These are phyloP conservation scores for Hyposmocoma kahamanoa DNA, from an alignment of 1,140 invertebrate genomes.

Conservation along the genomic window DNA sequence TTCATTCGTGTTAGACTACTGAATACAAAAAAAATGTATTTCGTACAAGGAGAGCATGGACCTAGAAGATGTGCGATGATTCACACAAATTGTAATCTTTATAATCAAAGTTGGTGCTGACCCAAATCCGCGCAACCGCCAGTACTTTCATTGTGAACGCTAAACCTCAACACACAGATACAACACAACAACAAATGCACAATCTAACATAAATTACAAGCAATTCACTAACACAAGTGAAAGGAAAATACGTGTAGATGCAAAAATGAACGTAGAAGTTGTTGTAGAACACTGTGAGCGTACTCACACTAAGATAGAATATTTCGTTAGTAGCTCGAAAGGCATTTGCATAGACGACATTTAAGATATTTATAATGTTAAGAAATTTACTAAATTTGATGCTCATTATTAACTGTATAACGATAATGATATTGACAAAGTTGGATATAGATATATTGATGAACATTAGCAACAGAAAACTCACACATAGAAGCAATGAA, in stretches of 20 bases:
- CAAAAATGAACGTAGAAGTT: slow-evolving; percentile 12
- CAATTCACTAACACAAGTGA: slow-evolving; percentile 6
- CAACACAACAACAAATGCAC: slow-evolving; percentile 16
- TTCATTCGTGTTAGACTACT: too few relatives aligned
- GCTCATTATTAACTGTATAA: background rate
- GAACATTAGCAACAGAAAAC: background rate
- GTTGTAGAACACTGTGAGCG: too few relatives aligned
- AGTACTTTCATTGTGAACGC: slow-evolving; percentile 69
- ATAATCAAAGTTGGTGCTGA: slow-evolving; percentile 68
- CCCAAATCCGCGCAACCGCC: slow-evolving; percentile 64
- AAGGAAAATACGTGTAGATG: slow-evolving; percentile 5
- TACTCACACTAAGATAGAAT: slow-evolving; percentile 17
- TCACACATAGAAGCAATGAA: slow-evolving; percentile 17
- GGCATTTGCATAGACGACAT: slow-evolving; percentile 22
- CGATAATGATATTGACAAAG: background rate
- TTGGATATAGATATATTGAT: background rate
- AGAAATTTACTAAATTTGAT: background rate
- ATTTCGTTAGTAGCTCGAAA: slow-evolving; percentile 25
- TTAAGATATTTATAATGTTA: background rate
- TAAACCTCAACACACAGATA: slow-evolving; percentile 37
- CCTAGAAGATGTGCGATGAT: slow-evolving; percentile 60
- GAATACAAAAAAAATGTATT: too few relatives aligned
- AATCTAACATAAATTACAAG: slow-evolving; percentile 14
- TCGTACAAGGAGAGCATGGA: slow-evolving; percentile 17
- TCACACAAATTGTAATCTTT: slow-evolving; percentile 66